A percentile compares a stretch with the other conserved stretches of the same genome.
Evolutionary conservation across 2,113 vertebrate species (phyloP).

Genomic region (Proteles cristata): DNA sequence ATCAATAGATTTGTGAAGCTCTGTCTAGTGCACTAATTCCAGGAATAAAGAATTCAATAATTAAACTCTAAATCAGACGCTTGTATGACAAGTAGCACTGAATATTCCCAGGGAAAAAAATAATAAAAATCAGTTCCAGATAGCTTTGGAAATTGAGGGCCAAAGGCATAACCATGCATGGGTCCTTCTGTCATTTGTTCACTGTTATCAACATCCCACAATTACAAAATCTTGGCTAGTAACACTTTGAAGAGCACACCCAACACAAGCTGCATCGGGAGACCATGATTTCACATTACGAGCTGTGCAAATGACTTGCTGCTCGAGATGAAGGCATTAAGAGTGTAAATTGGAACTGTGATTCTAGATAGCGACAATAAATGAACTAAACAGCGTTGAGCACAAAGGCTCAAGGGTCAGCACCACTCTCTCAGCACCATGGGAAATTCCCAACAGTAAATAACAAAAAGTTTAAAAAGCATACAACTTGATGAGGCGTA

Average conservation of each 20-base stretch:
- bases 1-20: neutral
- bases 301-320: conserved; percentile 62
- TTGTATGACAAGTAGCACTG: neutral
- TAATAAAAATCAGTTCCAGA: neutral
- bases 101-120: neutral
- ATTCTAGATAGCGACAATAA: conserved; percentile 75
- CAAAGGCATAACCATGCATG: neutral
- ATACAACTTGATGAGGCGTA: conserved; percentile 76
- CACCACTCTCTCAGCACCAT: conserved; percentile 85
- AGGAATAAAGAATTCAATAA: conserved; percentile 43
- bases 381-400: conserved; percentile 71
- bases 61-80: neutral
- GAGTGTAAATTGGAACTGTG: conserved; percentile 74
- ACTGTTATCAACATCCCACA: conserved; percentile 53
- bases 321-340: conserved; percentile 61
- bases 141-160: neutral
- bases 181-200: neutral
- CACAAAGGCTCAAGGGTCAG: conserved; percentile 76
- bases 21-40: neutral
- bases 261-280: conserved; percentile 68
- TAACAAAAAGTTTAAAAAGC: conserved; percentile 72
- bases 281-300: neutral
- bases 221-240: conserved; percentile 51
- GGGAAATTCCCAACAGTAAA: conserved; percentile 77
- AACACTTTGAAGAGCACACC: conserved; percentile 59